phyloP scores from a whole-genome alignment of 2,113 vertebrate species.

The Pluvialis apricaria region DNA sequence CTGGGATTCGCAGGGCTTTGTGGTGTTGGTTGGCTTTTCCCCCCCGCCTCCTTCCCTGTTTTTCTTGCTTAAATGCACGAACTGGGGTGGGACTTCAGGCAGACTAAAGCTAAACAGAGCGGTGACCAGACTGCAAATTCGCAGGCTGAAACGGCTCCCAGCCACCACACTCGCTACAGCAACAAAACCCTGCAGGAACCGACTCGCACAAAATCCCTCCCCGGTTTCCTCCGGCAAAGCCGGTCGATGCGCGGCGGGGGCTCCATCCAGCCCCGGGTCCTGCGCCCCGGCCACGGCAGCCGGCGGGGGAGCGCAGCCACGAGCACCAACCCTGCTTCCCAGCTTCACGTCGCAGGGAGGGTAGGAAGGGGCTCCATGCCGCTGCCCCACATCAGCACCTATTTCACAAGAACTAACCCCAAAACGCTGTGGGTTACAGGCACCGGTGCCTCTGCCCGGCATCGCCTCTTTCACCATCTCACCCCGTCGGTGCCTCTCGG shows the following conservation, averaged over 20 bases:
- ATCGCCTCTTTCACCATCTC: not conserved
- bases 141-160: not conserved
- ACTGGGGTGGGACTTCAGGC: not conserved
- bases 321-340: not conserved
- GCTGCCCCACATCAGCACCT: not conserved
- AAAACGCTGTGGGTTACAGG: not conserved
- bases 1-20: not conserved
- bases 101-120: not conserved
- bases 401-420: not conserved
- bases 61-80: not conserved
- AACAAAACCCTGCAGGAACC: not conserved
- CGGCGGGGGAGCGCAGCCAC: accelerated
- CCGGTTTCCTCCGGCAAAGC: not conserved
- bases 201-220: not conserved
- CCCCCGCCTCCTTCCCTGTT: not conserved
- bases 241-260: accelerated
- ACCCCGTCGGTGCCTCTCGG: accelerated
- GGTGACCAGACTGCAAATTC: not conserved
- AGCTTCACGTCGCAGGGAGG: not conserved
- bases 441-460: not conserved
- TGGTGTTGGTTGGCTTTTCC: not conserved
- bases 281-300: not conserved
- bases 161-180: not conserved
- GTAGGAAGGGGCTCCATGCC: not conserved
- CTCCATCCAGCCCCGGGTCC: not conserved